Conservation (phyloP, 2,113 vertebrate genomes). For the Aegithalos caudatus region DNA sequence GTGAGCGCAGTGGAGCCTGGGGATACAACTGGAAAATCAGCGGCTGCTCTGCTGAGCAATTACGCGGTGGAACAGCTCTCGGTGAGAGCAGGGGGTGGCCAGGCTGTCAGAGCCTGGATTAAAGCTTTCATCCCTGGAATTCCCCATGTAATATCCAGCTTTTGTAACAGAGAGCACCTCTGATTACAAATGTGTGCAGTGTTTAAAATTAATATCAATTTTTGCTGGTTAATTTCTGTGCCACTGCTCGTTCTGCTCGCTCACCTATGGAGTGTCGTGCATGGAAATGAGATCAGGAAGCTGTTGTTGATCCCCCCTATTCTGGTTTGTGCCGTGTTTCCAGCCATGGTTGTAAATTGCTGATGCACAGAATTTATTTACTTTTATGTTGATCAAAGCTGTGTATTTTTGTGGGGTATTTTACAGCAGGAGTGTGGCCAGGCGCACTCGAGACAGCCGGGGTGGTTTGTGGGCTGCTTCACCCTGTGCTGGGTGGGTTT, state of each 20-base stretch:
- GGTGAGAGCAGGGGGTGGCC: not conserved
- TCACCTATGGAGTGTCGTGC: accelerated
- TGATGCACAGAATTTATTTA: not conserved
- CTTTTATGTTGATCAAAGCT: not conserved
- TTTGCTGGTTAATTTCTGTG: not conserved
- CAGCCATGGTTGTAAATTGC: accelerated
- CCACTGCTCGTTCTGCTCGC: accelerated
- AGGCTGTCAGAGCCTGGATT: not conserved
- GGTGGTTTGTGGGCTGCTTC: not conserved
- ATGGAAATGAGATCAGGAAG: not conserved
- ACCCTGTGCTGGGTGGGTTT: accelerated
- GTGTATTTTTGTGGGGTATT: not conserved
- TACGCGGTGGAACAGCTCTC: not conserved
- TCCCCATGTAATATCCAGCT: not conserved
- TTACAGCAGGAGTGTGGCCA: not conserved
- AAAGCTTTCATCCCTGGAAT: not conserved
- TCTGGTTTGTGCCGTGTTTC: not conserved
- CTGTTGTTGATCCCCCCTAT: not conserved
- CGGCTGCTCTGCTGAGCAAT: not conserved
- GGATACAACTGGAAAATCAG: conserved; percentile 1
- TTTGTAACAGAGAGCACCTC: not conserved
- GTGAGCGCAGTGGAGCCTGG: not conserved
- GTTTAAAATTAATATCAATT: not conserved
- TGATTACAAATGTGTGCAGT: not conserved
- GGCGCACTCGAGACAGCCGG: accelerated